These are phyloP conservation scores for Numenius phaeopus DNA, from an alignment of 2,797 vertebrate species.

Conservation along the genomic window DNA sequence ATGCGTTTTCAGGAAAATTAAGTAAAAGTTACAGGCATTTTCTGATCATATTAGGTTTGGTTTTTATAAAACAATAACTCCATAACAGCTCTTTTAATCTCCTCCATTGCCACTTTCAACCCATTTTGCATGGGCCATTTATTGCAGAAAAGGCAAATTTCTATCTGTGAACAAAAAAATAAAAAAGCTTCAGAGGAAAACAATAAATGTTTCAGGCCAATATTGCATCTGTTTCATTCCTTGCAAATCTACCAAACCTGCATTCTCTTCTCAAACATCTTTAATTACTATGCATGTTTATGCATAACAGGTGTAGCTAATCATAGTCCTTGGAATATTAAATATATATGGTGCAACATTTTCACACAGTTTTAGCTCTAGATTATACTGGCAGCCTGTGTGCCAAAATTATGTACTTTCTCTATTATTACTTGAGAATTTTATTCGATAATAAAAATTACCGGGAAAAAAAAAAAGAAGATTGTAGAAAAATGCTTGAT, in stretches of 20 bases:
- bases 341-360: background rate
- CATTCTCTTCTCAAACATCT: background rate
- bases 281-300: background rate
- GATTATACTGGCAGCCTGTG: background rate
- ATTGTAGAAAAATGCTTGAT: background rate
- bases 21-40: conserved; percentile 8
- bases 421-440: background rate
- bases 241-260: background rate
- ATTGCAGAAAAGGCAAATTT: conserved; percentile 21
- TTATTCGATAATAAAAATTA: background rate
- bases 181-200: background rate
- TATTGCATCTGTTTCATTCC: background rate
- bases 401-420: background rate
- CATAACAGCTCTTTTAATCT: conserved; percentile 11
- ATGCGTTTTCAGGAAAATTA: conserved; percentile 11
- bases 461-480: background rate
- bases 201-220: background rate
- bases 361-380: background rate
- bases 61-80: conserved; percentile 24
- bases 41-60: background rate
- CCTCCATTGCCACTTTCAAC: background rate
- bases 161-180: background rate
- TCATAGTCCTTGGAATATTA: background rate
- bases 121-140: conserved; percentile 40
- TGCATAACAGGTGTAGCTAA: background rate